phyloP scores from a whole-genome alignment of 2,797 vertebrate species.

The Tragelaphus oryx region DNA sequence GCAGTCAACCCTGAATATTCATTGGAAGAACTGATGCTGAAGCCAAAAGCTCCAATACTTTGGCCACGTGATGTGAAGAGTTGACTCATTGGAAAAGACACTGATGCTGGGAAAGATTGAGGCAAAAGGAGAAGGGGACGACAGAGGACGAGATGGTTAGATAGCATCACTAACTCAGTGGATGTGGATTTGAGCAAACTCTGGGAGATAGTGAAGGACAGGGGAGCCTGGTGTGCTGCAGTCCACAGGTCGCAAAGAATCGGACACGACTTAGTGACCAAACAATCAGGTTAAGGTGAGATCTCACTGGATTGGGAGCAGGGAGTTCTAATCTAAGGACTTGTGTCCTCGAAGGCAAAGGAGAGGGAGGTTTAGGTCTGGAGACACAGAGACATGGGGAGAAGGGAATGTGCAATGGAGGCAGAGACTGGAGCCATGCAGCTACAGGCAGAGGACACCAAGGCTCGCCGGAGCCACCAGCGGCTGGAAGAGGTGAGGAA shows the following conservation, averaged over 20 bases:
- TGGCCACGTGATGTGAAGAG: background rate
- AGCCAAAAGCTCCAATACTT: background rate
- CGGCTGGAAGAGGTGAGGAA: background rate
- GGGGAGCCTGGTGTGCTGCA: background rate
- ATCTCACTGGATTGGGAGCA: background rate
- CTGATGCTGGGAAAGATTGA: background rate
- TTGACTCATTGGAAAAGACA: background rate
- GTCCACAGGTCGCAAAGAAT: background rate
- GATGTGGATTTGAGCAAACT: background rate
- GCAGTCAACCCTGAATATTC: background rate
- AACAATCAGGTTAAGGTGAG: background rate
- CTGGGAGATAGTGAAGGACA: background rate
- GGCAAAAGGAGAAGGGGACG: background rate
- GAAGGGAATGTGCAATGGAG: background rate
- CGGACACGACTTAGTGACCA: fast-evolving
- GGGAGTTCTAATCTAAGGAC: background rate
- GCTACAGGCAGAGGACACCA: background rate
- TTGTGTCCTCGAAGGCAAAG: background rate
- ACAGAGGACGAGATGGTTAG: background rate
- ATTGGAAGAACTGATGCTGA: background rate
- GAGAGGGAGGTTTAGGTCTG: background rate
- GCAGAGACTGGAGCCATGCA: background rate
- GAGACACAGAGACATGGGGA: background rate
- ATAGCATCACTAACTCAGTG: background rate
- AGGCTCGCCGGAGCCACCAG: background rate